Evolutionary conservation across 2,888 invertebrate species (phyloP).

Genomic region (Caradrina kadenii): DNA sequence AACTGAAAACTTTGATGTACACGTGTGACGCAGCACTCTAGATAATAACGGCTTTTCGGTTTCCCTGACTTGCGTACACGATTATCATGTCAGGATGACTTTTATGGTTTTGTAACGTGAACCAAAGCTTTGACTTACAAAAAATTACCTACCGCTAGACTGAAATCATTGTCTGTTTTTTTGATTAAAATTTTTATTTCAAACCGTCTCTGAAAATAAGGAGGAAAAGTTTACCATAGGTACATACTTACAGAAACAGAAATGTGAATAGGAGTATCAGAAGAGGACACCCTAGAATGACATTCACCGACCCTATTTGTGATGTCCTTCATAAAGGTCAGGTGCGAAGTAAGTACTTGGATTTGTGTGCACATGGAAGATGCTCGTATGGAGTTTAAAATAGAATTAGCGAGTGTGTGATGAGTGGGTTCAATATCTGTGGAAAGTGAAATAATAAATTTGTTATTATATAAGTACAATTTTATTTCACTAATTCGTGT

Average conservation of each 20-base stretch:
- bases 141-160: no score
- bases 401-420: background rate
- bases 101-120: slow-evolving; percentile 8
- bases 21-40: slow-evolving; percentile 35
- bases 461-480: no score
- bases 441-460: background rate
- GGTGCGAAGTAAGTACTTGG: slow-evolving; percentile 20
- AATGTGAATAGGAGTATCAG: slow-evolving; percentile 4
- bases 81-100: slow-evolving; percentile 14
- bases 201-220: slow-evolving; percentile 19
- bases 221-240: background rate
- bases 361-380: slow-evolving; percentile 3
- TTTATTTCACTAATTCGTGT: no score
- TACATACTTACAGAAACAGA: slow-evolving; percentile 1
- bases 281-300: slow-evolving; percentile 13
- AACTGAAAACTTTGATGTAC: slow-evolving; percentile 49
- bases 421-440: background rate
- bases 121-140: background rate
- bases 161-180: no score
- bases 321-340: slow-evolving; percentile 40
- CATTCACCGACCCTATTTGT: slow-evolving; percentile 23
- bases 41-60: slow-evolving; percentile 29
- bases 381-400: slow-evolving; percentile 4
- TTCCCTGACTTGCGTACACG: slow-evolving; percentile 5
- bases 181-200: background rate